Evolutionary conservation across 2,888 invertebrate genomes (phyloP).

Genomic region (Hymenopus coronatus): DNA sequence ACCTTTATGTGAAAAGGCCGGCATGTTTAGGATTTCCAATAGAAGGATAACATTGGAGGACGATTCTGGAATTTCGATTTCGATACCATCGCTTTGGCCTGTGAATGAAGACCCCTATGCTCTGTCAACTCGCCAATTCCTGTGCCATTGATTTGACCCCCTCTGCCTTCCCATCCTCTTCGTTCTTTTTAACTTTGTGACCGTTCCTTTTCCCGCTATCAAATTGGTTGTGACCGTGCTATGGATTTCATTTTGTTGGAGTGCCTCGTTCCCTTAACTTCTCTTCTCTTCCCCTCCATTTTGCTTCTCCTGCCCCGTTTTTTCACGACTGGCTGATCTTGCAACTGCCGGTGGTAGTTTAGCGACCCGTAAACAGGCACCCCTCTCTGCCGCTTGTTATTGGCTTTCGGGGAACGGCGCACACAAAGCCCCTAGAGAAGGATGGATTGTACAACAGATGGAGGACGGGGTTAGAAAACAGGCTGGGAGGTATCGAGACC

Average conservation of each 20-base stretch:
- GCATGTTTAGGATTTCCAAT: neutral
- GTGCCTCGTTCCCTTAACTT: neutral
- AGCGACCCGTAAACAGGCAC: slow-evolving; percentile 31
- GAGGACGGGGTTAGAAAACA: slow-evolving; percentile 20
- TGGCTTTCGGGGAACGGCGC: slow-evolving; percentile 27
- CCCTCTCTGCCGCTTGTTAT: slow-evolving; percentile 26
- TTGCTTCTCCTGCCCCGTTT: slow-evolving; percentile 15
- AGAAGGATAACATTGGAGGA: neutral
- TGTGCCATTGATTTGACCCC: neutral
- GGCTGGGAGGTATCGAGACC: neutral
- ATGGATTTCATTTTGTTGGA: slow-evolving; percentile 27
- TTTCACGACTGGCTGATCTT: slow-evolving; percentile 31
- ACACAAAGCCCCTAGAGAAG: slow-evolving; percentile 22
- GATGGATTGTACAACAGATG: slow-evolving; percentile 17
- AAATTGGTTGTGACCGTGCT: slow-evolving; percentile 29
- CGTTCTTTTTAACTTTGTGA: neutral
- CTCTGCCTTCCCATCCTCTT: no score
- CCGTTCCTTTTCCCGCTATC: neutral
- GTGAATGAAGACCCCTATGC: neutral
- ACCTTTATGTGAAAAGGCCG: neutral
- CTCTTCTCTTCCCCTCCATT: slow-evolving; percentile 22
- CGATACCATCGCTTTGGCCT: neutral
- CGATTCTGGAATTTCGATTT: neutral
- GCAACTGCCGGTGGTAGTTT: slow-evolving; percentile 29
- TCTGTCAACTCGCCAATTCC: neutral